These are phyloP conservation scores for Invenusta paracnida DNA, from an alignment of 2,888 invertebrate species.

Conservation along the genomic window DNA sequence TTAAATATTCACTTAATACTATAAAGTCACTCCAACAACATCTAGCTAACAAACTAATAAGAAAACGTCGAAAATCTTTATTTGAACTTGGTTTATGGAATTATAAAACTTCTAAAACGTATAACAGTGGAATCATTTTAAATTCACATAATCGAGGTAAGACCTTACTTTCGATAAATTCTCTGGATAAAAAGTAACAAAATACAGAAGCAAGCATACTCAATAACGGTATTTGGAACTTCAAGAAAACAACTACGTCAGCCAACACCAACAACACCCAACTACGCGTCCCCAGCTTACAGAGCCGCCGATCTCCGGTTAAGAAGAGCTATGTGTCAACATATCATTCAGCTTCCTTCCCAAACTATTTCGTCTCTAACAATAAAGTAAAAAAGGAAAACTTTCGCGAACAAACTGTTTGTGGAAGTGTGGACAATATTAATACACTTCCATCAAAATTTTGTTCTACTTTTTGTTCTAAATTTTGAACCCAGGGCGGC, in stretches of 20 bases:
- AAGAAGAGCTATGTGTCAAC: background rate
- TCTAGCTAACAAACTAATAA: conserved; percentile 19
- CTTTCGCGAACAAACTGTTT: background rate
- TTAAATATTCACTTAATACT: conserved; percentile 1
- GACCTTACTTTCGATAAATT: conserved; percentile 10
- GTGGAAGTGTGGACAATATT: background rate
- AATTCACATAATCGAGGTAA: conserved; percentile 16
- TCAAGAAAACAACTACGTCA: background rate
- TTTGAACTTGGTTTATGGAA: background rate
- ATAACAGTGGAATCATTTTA: conserved; percentile 12
- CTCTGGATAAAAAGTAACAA: conserved; percentile 23
- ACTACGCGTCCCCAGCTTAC: background rate
- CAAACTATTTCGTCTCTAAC: background rate
- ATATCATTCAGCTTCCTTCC: background rate
- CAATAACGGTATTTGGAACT: background rate
- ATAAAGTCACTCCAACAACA: conserved; percentile 26
- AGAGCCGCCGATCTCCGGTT: background rate
- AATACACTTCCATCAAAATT: background rate
- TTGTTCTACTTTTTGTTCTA: background rate
- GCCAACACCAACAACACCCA: background rate
- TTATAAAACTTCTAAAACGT: conserved; percentile 7
- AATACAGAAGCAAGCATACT: background rate
- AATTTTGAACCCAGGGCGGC: background rate
- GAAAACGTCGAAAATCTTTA: conserved; percentile 18
- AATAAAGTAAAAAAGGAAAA: background rate